Evolutionary conservation across 1,140 invertebrate genomes (phyloP), one percentile per base, ranked within the genome.

Genomic region (Neodiprion pinetum): DNA sequence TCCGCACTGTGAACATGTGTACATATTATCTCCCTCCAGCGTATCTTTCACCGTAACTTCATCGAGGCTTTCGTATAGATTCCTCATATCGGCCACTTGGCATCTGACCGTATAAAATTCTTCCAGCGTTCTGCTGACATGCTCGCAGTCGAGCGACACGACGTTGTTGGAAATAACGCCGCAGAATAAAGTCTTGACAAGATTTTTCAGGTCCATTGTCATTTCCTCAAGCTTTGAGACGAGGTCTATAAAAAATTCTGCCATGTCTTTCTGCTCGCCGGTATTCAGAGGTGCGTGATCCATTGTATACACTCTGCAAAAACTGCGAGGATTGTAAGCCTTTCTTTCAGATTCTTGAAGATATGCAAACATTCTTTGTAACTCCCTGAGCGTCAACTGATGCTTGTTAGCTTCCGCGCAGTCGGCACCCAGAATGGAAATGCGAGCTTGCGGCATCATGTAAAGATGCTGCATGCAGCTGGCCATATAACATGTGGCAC

Each of bases 241-340:
- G 1, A 98, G 91, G 89, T 99, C 97, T 66, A 97, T 98, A 81
- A 98, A 98, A 88, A 98, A 98, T 87, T 99, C 97, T 0, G 97
- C 97, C 97, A 99, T 99, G 83, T 99, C 97, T 84, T 98, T 98
- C 85, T 98, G 97, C 86, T 99, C 97, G 1, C 96, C 96, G 0
- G 97, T 98, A 85, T 99, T 99, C 5, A 98, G 88, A 0, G 96
- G 96, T 83, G 98, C 96, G 83, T 97, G 95, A 84, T 98, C 96
- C 97, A 99, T 98, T 50, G 96, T 97, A 85, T 99, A 99, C 0
- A 97, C 96, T 81, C 97, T 96, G 88, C 97, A 98, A 84, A 99
- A 98, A 78, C 95, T 97, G 17, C 96, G 90, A 0, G 97, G 97
- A 88, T 98, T 98, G 84, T 98, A 98, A 0, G 97, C 95, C 87